These are phyloP conservation scores for Crotalus horridus DNA, from an alignment of 2,113 vertebrate genomes.

Conservation along the genomic window DNA sequence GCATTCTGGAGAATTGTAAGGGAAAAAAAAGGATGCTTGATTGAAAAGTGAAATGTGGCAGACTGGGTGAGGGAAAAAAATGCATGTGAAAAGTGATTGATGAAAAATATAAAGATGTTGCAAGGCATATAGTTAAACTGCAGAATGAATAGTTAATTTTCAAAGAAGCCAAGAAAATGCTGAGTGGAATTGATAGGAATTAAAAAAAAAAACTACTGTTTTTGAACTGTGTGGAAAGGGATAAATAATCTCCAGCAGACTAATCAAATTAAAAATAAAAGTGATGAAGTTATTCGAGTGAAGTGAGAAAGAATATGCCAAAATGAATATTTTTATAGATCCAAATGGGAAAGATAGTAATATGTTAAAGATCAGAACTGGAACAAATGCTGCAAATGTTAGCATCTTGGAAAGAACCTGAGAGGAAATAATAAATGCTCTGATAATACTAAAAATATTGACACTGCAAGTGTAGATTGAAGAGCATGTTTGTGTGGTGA, in stretches of 20 bases:
- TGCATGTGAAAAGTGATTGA: background rate
- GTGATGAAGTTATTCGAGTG: background rate
- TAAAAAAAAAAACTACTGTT: background rate
- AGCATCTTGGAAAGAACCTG: background rate
- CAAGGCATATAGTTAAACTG: background rate
- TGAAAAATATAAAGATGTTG: background rate
- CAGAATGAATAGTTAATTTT: background rate
- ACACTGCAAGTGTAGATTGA: background rate
- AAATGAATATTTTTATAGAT: background rate
- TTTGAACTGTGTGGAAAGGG: background rate
- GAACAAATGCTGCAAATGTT: background rate
- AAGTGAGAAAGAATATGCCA: background rate
- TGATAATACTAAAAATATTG: background rate
- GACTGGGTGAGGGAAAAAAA: background rate
- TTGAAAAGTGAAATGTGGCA: background rate
- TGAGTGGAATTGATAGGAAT: background rate
- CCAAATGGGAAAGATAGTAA: background rate
- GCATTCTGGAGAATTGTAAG: background rate
- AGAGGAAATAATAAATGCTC: background rate
- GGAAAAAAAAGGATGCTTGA: background rate
- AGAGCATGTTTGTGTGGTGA: background rate
- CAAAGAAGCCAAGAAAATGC: background rate
- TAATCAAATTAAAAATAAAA: background rate
- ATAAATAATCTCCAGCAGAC: background rate
- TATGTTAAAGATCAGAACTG: background rate